Base-by-base conservation (phyloP, 2,888 invertebrate genomes). In the Dryomyza anilis region DNA sequence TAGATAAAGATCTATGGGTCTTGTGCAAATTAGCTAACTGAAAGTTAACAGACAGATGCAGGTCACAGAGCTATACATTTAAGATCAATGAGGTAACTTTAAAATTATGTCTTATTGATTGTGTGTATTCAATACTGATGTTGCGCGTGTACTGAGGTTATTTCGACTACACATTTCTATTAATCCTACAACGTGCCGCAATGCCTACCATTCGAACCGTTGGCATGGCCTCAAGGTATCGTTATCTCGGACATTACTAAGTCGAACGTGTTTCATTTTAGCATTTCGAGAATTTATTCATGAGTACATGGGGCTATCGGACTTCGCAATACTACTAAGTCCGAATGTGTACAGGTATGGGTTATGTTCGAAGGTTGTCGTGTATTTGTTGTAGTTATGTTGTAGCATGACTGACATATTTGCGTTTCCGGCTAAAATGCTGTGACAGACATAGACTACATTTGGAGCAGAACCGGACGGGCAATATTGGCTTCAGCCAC, bases 341-440 rank as follows among this genome's bases (percentile, higher is more conserved):
- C 39, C 21, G 30, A 7, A n/a, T 58, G 43, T 25, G 8, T 23
- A 43, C 16, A 16, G 33, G 56, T 19, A 8, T 55, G 23, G n/a
- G 36, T 55, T 43, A 6, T 39, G 8, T 7, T 3, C 3, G 39
- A 2, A 6, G 12, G 3, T 3, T 39, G 39, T n/a, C 39, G 10
- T 52, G 27, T 21, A 52, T n/a, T 16, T 21, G 19, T 29, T 12
- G 16, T n/a, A n/a, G n/a, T n/a, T n/a, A n/a, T n/a, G n/a, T n/a
- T n/a, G n/a, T n/a, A 12, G 8, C 14, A 14, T 19, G 53, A 27
- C n/a, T 52, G 59, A 27, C 36, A 53, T 53, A 53, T 55, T 43
- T 53, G 36, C 52, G 23, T 43, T 53, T 61, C 43, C 61, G 43
- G 52, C 19, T 43, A 27, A 45, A 39, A 30, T 21, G 52, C 33